Evolutionary conservation across 2,797 vertebrate species (phyloP), one percentile per base, ranked within the genome.

Genomic region (Tarsius wallacei): DNA sequence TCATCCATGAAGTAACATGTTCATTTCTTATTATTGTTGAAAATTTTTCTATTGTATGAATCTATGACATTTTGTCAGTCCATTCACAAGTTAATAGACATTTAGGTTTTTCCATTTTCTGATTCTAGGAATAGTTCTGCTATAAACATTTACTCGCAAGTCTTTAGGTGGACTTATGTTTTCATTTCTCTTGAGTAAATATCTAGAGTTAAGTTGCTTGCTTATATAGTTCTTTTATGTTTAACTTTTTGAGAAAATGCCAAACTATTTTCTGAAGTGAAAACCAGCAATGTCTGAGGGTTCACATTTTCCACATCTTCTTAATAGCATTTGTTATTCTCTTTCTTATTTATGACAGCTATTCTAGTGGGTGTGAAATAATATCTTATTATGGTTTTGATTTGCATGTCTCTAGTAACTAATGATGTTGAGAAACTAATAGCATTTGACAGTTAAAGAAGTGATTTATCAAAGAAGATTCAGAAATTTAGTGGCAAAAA

Each of bases 181-280:
- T 82, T 80, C 33, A 90, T 66, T 88, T 70, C 87, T 42, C 57
- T 74, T 13, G 21, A 16, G 42, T 84, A 55, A 85, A 81, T 64
- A 82, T 33, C 22, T 63, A 47, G 7, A 94, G 22, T 57, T 57
- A 13, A 15, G 68, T 84, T 82, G 7, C 36, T 86, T 15, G 31
- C 63, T 74, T 49, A 21, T 49, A 57, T 71, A 42, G 22, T 61
- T 78, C n/a, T 22, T 89, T n/a, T 64, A 77, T 63, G 11, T 80
- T 93, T 94, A 86, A 86, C 63, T 83, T 92, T 80, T 96, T 83
- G 73, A 91, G 53, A 87, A 89, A 82, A 33, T 91, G 47, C 19
- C 87, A 86, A 94, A 85, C 16, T 76, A 47, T 64, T 93, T 74
- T 85, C 63, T 68, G 73, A 95, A 78, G 77, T 66, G 36, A 16